Conservation (phyloP, 2,113 vertebrate species). For the Oreocharis arfaki region DNA sequence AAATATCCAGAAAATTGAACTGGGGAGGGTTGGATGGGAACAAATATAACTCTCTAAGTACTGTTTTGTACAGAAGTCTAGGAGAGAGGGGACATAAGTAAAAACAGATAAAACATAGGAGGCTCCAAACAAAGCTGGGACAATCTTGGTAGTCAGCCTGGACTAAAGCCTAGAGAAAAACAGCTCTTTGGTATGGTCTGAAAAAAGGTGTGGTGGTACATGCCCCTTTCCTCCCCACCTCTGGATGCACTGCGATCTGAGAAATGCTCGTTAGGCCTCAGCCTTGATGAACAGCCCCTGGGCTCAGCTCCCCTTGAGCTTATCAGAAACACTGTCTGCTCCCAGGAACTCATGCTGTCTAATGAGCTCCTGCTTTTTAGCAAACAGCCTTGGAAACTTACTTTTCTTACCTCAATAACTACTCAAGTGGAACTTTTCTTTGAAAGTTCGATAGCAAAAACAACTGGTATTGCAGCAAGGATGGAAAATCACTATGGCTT, state of each 20-base stretch:
- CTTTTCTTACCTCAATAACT: not conserved
- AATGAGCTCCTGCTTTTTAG: not conserved
- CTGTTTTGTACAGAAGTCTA: not conserved
- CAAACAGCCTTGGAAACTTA: not conserved
- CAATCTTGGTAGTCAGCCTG: not conserved
- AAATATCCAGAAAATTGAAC: not conserved
- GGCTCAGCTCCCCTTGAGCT: not conserved
- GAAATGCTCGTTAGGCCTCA: not conserved
- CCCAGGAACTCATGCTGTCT: not conserved
- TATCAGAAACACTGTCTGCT: not conserved
- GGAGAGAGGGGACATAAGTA: not conserved
- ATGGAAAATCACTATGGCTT: not conserved
- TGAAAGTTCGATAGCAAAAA: not conserved
- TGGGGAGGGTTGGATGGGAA: fast-evolving
- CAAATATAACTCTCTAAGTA: not conserved
- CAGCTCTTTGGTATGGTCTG: not conserved
- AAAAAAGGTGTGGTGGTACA: not conserved
- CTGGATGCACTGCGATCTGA: not conserved
- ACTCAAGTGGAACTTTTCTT: not conserved
- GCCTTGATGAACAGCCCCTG: not conserved
- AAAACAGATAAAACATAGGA: not conserved
- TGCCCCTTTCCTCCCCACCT: not conserved
- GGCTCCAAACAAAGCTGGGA: not conserved
- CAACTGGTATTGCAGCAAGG: not conserved
- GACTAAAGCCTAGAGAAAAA: not conserved